phyloP scores from a whole-genome alignment of 2,888 invertebrate species.

The Apoderus coryli region DNA sequence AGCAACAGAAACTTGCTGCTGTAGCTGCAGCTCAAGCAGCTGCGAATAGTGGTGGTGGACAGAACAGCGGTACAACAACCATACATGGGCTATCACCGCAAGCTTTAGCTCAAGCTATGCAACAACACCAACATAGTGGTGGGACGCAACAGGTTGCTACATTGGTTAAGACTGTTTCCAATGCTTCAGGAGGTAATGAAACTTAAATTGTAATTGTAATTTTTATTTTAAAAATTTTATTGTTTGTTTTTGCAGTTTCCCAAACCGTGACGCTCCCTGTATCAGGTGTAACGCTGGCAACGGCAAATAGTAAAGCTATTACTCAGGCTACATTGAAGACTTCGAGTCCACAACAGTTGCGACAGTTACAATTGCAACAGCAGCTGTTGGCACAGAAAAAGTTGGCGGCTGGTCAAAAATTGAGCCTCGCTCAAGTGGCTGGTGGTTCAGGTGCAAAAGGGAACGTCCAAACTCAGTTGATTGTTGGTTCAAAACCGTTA shows the following conservation, averaged over 20 bases:
- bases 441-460: slow-evolving; percentile 30
- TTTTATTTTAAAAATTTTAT: background rate
- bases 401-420: slow-evolving; percentile 37
- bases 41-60: too few species aligned
- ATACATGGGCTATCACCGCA: slow-evolving; percentile 30
- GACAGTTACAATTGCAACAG: slow-evolving; percentile 48
- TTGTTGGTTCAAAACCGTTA: slow-evolving; percentile 46
- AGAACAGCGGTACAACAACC: too few species aligned
- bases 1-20: slow-evolving; percentile 27
- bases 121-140: slow-evolving; percentile 36
- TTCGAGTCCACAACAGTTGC: slow-evolving; percentile 47
- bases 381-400: slow-evolving; percentile 42
- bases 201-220: background rate
- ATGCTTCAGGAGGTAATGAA: slow-evolving; percentile 28
- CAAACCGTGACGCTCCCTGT: slow-evolving; percentile 39
- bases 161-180: slow-evolving; percentile 45
- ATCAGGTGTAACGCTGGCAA: slow-evolving; percentile 35
- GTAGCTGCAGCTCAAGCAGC: slow-evolving; percentile 21
- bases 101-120: slow-evolving; percentile 32
- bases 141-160: slow-evolving; percentile 44
- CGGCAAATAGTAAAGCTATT: slow-evolving; percentile 28
- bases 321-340: slow-evolving; percentile 35
- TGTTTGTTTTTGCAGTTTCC: slow-evolving; percentile 22
- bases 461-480: slow-evolving; percentile 49
- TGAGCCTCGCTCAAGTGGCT: slow-evolving; percentile 43